Percentiles rank a stretch among this genome's conserved stretches.
phyloP scores from a whole-genome alignment of 2,888 invertebrate genomes.

The Rhabditophanes sp. region DNA sequence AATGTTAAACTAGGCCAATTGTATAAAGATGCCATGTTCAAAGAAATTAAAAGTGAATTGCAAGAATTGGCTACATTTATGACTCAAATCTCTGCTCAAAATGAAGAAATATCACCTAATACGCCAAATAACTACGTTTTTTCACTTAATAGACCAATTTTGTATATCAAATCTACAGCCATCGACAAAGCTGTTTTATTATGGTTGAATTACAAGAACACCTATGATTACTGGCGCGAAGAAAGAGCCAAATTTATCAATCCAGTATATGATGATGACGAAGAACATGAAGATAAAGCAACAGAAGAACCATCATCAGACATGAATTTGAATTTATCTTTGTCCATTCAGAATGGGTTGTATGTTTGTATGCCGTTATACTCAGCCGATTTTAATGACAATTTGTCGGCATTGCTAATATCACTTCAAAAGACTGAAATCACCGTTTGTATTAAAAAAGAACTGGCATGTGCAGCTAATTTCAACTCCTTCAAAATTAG shows the following conservation, averaged over 20 bases:
- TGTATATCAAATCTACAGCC: conserved; percentile 88
- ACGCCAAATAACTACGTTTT: conserved; percentile 51
- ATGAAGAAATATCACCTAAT: conserved; percentile 19
- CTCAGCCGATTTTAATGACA: conserved; percentile 17
- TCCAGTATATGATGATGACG: too few relatives aligned
- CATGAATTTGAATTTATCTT: conserved; percentile 29
- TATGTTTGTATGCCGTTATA: conserved; percentile 41
- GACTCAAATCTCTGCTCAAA: conserved; percentile 51
- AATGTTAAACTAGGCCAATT: conserved; percentile 87
- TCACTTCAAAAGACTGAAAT: conserved; percentile 91
- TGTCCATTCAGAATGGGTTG: conserved; percentile 37
- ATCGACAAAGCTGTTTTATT: conserved; percentile 93
- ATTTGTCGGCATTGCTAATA: conserved; percentile 63
- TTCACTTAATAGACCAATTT: conserved; percentile 73
- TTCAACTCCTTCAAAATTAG: conserved; percentile 69
- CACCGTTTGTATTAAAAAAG: conserved; percentile 59
- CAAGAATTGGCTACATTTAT: conserved; percentile 95
- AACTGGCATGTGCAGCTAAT: conserved; percentile 66
- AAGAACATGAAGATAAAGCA: too few relatives aligned
- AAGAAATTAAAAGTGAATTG: conserved; percentile 90
- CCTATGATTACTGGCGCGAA: conserved; percentile 45
- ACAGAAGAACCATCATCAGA: conserved; percentile 8
- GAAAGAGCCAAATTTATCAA: too few relatives aligned
- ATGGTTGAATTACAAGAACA: conserved; percentile 97
- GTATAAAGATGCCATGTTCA: conserved; percentile 72